Percentiles rank a stretch among this genome's conserved stretches.
phyloP scores from a whole-genome alignment of 2,797 vertebrate species.

The Gymnoscopelus braueri region DNA sequence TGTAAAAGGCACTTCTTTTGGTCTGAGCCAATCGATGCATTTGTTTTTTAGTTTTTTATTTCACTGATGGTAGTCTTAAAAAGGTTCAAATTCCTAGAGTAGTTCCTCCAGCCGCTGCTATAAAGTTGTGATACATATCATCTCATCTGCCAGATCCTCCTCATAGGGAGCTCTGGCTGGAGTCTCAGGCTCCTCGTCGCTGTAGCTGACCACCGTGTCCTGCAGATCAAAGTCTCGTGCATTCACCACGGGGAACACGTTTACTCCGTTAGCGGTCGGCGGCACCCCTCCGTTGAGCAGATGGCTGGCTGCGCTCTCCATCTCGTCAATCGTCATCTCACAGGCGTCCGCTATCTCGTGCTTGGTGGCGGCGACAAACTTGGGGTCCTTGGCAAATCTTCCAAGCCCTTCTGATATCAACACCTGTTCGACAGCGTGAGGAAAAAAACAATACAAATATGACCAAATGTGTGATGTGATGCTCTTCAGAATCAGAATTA shows the following conservation, averaged over 20 bases:
- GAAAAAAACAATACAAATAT: conserved; percentile 16
- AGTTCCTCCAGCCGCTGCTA: conserved; percentile 83
- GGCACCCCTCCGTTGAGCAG: conserved; percentile 90
- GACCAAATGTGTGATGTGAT: not conserved
- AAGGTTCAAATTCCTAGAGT: conserved; percentile 39
- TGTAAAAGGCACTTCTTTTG: conserved; percentile 96
- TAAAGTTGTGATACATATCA: conserved; percentile 99
- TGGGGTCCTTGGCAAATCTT: conserved; percentile 95
- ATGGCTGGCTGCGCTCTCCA: conserved; percentile 98
- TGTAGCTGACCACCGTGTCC: conserved; percentile 92
- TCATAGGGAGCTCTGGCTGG: conserved; percentile 84
- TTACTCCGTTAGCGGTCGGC: conserved; percentile 85
- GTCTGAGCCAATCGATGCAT: conserved; percentile 85
- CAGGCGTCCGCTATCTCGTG: conserved; percentile 97
- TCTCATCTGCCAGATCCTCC: conserved; percentile 98
- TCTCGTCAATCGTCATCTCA: conserved; percentile 99
- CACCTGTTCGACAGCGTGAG: conserved; percentile 80
- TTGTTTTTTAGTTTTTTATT: conserved; percentile 54
- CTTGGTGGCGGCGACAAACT: conserved; percentile 97
- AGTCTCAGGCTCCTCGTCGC: conserved; percentile 92
- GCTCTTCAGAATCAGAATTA: too few species aligned
- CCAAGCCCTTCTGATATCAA: conserved; percentile 98
- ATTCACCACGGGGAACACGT: conserved; percentile 84
- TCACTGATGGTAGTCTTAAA: conserved; percentile 48
- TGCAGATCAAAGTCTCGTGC: conserved; percentile 91